Base-by-base conservation (phyloP, 2,888 invertebrate genomes). In the Caenorhabditis afra region DNA sequence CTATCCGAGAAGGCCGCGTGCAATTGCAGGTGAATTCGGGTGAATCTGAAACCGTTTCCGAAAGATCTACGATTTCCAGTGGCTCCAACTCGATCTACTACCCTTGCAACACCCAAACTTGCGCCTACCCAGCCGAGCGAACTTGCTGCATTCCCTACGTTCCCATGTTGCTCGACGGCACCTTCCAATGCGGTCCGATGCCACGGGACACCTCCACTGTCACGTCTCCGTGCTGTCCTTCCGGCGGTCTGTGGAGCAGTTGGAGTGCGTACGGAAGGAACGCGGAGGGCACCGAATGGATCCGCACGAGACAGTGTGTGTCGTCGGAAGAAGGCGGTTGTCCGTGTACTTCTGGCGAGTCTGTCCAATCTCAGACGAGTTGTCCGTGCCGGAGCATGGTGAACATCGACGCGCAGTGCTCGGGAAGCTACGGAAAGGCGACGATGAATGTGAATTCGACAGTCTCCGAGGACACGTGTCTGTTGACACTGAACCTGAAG, bases 121-220 rank as follows among this genome's bases (percentile, higher is more conserved):
- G 45, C 16, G 16, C 14, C 35, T 58, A 58, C 23, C 41, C 58
- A 2, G 12, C 18, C 8, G 41, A 58, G 18, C 44, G 58, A 1
- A 41, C 39, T 3, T 58, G 58, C 23, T 58, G 41, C 35, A 35
- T 35, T 10, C 53, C 53, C 1, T 53, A n/a, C 53, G n/a, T 53
- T 7, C 35, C 53, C 35, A 53, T 53, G 53, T 14, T 53, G 35
- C 29, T 53, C 53, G 35, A 53, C 20, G 41, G 41, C 3, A 22
- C 44, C 20, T 14, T 58, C 12, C 58, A 41, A 22, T 44, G 58
- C 22, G 39, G 58, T 18, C 41, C 58, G 10, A 1, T 14, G 12
- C 53, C 53, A 5, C 23, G 29, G 16, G 8, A 11, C 29, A 14
- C 53, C 53, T 10, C n/a, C 18, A 16, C 45, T 2, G 2, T 7